A percentile compares a stretch with the other conserved stretches of the same genome.
Conservation (phyloP, 1,140 invertebrate species). For the Octopus bimaculoides region DNA sequence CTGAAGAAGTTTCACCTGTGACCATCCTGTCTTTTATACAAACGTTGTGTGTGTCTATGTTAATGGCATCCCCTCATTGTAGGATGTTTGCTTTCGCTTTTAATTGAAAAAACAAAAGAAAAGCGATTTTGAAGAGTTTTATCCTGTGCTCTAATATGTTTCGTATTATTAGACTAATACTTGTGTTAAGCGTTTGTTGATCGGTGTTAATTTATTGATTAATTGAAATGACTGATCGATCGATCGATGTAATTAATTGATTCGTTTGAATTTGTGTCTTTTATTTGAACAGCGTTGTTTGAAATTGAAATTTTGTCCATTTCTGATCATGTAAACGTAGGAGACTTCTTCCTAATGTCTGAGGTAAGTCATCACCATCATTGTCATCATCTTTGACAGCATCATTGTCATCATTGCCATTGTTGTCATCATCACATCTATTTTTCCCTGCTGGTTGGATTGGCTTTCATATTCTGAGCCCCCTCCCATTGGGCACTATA, state of each 20-base stretch:
- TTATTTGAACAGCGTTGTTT: constrained; percentile 32
- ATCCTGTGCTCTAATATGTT: background rate
- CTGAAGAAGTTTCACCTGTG: background rate
- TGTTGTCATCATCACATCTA: no score
- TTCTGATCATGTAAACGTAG: constrained; percentile 31
- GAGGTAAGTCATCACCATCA: constrained; percentile 23
- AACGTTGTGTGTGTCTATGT: background rate
- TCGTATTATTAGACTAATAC: background rate
- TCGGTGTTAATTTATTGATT: background rate
- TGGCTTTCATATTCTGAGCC: no score
- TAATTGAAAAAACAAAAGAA: background rate
- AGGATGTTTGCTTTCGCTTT: background rate
- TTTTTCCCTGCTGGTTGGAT: no score
- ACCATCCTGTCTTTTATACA: background rate
- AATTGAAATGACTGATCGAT: background rate
- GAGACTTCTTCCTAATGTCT: constrained; percentile 33
- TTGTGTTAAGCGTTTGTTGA: no score
- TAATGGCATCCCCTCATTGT: background rate
- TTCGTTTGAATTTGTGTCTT: constrained; percentile 2
- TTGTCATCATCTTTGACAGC: no score
- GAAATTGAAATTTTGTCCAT: constrained; percentile 36
- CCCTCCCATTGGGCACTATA: no score
- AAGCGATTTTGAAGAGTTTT: background rate
- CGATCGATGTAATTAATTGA: background rate
- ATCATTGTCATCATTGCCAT: no score